These are phyloP conservation scores for Tribolium madens DNA, from an alignment of 1,140 invertebrate species.

Conservation along the genomic window DNA sequence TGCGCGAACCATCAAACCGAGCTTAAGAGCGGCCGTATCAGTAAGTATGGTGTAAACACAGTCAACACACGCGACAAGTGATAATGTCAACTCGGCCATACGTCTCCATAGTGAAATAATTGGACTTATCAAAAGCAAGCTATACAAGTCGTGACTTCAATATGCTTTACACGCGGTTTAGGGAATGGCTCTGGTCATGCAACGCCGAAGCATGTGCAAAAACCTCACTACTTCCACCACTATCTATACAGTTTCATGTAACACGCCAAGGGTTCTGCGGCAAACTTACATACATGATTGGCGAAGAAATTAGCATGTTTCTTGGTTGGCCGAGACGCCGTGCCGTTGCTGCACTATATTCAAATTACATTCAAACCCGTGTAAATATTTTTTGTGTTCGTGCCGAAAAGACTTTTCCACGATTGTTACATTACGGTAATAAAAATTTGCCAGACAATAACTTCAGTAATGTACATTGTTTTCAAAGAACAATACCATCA, in stretches of 20 bases:
- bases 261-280: conserved; percentile 42
- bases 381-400: not conserved
- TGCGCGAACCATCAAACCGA: not conserved
- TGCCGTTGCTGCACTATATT: not conserved
- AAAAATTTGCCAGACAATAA: conserved; percentile 58
- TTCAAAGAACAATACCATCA: conserved; percentile 57
- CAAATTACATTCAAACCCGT: not conserved
- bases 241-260: conserved; percentile 43
- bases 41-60: conserved; percentile 36
- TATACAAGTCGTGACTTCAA: conserved; percentile 45
- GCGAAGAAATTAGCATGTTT: conserved; percentile 18
- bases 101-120: conserved; percentile 46
- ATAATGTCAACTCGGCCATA: conserved; percentile 42
- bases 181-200: conserved; percentile 42
- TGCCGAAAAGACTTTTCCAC: not conserved
- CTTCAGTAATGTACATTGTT: conserved; percentile 55
- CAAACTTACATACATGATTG: conserved; percentile 18
- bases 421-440: conserved; percentile 42
- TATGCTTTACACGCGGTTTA: conserved; percentile 35
- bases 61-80: conserved; percentile 36
- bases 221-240: conserved; percentile 40
- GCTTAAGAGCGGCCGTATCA: not conserved
- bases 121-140: conserved; percentile 44
- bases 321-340: not conserved
- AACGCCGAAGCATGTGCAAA: conserved; percentile 44